phyloP scores from a whole-genome alignment of 2,797 vertebrate species.

The Bradypodion ventrale region DNA sequence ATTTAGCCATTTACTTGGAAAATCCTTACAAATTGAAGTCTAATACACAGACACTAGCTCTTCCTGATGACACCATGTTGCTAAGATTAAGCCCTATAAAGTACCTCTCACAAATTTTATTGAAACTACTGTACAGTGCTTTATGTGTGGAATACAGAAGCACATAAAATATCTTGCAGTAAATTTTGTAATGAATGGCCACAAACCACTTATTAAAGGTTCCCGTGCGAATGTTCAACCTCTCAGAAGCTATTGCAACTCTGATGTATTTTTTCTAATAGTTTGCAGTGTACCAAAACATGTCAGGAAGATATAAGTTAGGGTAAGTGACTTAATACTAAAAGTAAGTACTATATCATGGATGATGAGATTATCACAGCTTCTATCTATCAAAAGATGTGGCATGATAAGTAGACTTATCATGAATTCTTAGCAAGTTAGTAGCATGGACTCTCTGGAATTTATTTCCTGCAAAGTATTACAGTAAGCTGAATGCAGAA shows the following conservation, averaged over 20 bases:
- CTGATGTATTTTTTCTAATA: constrained; percentile 58
- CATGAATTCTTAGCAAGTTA: constrained; percentile 40
- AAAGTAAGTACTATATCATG: constrained; percentile 30
- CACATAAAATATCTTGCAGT: constrained; percentile 63
- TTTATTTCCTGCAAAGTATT: constrained; percentile 9
- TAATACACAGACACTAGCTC: constrained; percentile 33
- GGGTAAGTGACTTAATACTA: constrained; percentile 47
- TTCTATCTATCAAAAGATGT: constrained; percentile 49
- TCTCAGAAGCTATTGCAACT: constrained; percentile 59
- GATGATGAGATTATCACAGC: constrained; percentile 37
- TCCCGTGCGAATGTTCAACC: constrained; percentile 48
- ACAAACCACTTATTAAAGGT: constrained; percentile 66
- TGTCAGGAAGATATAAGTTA: constrained; percentile 53
- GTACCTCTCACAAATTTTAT: constrained; percentile 65
- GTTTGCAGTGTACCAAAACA: constrained; percentile 65
- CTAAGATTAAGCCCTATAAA: constrained; percentile 54
- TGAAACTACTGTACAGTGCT: constrained; percentile 61
- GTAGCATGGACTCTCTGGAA: constrained; percentile 40
- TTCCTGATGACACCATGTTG: constrained; percentile 50
- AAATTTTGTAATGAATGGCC: constrained; percentile 67
- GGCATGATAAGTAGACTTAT: constrained; percentile 18
- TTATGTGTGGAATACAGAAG: constrained; percentile 65
- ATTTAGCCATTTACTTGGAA: constrained; percentile 61
- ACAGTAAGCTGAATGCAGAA: constrained; percentile 31
- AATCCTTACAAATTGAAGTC: constrained; percentile 59